phyloP scores from a whole-genome alignment of 2,888 invertebrate species.

The Drosophila neonasuta region DNA sequence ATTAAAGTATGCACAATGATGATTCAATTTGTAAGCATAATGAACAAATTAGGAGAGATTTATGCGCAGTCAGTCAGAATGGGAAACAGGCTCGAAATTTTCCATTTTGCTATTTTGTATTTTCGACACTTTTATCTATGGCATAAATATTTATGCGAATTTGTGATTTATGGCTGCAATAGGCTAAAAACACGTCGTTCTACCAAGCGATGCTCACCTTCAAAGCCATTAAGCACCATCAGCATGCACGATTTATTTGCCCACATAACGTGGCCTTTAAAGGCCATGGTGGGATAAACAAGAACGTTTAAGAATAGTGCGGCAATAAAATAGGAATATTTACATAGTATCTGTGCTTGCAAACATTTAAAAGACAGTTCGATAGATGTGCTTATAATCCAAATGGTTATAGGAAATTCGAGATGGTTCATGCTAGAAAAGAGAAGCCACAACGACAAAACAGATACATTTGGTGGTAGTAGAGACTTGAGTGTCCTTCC shows the following conservation, averaged over 20 bases:
- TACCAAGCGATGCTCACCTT: constrained; percentile 7
- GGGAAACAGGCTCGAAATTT: constrained; percentile 1
- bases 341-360: not conserved
- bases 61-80: constrained; percentile 18
- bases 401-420: constrained; percentile 2
- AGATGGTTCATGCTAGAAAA: not conserved
- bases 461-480: constrained; percentile 1
- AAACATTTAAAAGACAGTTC: not conserved
- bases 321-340: not conserved
- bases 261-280: not conserved
- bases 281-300: not conserved
- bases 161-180: constrained; percentile 18
- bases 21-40: constrained; percentile 54
- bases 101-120: constrained; percentile 5
- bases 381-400: constrained; percentile 5
- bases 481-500: constrained; percentile 5
- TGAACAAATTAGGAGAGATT: constrained; percentile 55
- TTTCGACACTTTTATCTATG: constrained; percentile 13
- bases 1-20: constrained; percentile 28
- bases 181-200: not conserved
- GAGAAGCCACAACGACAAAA: constrained; percentile 1
- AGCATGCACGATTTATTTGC: not conserved
- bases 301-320: not conserved
- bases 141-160: constrained; percentile 24
- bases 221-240: constrained; percentile 12